These are phyloP conservation scores for Embidobia sp. DNA, from an alignment of 2,888 invertebrate species.

Conservation along the genomic window DNA sequence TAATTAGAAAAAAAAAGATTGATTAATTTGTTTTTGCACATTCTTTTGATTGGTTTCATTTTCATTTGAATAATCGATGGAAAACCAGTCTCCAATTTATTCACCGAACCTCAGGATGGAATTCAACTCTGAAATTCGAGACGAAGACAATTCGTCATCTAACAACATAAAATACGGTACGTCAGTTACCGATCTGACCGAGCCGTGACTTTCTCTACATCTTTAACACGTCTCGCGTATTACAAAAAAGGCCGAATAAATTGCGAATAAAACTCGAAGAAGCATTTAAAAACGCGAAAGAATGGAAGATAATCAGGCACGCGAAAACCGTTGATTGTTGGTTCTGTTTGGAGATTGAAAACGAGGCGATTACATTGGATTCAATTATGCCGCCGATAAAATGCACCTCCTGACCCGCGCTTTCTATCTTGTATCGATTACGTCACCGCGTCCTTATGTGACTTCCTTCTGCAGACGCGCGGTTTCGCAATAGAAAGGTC, in stretches of 20 bases:
- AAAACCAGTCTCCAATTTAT: too few species aligned
- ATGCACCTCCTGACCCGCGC: slow-evolving; percentile 47
- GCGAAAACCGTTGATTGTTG: slow-evolving; percentile 40
- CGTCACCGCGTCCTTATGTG: slow-evolving; percentile 44
- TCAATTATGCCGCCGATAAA: slow-evolving; percentile 50
- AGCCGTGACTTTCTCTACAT: not conserved
- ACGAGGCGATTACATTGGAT: slow-evolving; percentile 35
- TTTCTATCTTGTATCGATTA: slow-evolving; percentile 60
- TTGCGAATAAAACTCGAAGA: too few species aligned
- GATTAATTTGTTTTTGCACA: too few species aligned
- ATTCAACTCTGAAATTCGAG: too few species aligned
- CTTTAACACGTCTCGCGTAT: not conserved
- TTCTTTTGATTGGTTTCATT: too few species aligned
- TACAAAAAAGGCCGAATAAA: not conserved
- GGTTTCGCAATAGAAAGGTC: slow-evolving; percentile 49
- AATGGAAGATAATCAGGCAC: slow-evolving; percentile 8
- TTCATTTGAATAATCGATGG: too few species aligned
- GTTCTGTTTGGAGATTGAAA: slow-evolving; percentile 26
- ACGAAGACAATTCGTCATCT: too few species aligned
- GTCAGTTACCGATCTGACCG: too few species aligned
- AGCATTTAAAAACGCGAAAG: not conserved
- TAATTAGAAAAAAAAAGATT: too few species aligned
- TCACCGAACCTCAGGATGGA: not conserved
- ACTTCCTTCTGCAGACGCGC: slow-evolving; percentile 47
- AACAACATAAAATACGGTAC: too few species aligned